Conservation (phyloP, 1,140 invertebrate genomes). For the Neodiprion pinetum region DNA sequence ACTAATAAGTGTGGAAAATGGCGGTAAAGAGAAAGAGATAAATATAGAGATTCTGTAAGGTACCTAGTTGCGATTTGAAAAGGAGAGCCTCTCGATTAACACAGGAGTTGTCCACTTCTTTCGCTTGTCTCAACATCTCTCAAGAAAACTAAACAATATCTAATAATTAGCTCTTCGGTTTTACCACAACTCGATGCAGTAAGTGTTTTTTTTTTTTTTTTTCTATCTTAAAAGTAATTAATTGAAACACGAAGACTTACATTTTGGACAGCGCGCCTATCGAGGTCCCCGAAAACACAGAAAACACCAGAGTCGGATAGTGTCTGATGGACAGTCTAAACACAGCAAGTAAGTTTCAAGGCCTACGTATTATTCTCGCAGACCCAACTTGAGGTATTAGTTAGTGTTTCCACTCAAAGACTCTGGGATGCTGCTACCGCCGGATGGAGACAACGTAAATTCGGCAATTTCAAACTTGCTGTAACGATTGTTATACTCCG, state of each 20-base stretch:
- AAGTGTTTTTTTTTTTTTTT: background rate
- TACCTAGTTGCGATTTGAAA: background rate
- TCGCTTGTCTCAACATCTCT: background rate
- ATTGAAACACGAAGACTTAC: background rate
- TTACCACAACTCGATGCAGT: background rate
- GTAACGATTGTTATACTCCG: slow-evolving; percentile 54
- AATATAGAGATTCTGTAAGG: background rate
- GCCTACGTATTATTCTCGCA: slow-evolving; percentile 18
- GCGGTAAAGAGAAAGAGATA: background rate
- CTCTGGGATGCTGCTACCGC: slow-evolving; percentile 48
- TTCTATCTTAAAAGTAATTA: background rate
- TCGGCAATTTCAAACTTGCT: slow-evolving; percentile 58
- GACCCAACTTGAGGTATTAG: slow-evolving; percentile 34
- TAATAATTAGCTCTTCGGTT: background rate
- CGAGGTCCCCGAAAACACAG: background rate
- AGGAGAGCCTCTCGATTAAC: background rate
- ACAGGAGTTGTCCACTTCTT: background rate
- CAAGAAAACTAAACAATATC: background rate
- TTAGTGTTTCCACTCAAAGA: slow-evolving; percentile 51
- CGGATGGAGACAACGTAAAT: slow-evolving; percentile 50
- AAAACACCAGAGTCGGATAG: background rate
- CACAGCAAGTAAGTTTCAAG: slow-evolving; percentile 5
- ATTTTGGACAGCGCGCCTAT: background rate
- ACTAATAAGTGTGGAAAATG: background rate
- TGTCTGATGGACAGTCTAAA: background rate